Conservation (phyloP, 2,888 invertebrate species). For the Apoda limacodes region DNA sequence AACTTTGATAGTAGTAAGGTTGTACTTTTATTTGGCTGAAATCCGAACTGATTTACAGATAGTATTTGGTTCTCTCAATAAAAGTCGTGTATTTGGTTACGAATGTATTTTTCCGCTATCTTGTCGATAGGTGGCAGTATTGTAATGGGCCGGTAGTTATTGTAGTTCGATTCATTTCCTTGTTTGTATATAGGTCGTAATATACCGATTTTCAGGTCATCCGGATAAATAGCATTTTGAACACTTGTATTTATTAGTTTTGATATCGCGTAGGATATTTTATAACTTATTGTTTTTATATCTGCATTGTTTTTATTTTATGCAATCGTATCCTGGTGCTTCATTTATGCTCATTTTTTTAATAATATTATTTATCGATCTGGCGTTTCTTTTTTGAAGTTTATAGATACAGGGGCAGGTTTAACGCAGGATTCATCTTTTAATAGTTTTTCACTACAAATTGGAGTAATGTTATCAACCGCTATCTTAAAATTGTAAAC, state of each 20-base stretch:
- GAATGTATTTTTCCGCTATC: conserved; percentile 8
- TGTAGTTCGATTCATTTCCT: conserved; percentile 3
- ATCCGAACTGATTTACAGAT: conserved; percentile 8
- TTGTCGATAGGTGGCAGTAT: conserved; percentile 11
- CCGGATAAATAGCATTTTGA: conserved; percentile 4
- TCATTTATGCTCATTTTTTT: conserved; percentile 5
- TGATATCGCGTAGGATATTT: conserved; percentile 6
- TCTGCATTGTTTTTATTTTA: conserved; percentile 8
- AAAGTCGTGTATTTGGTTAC: conserved; percentile 8
- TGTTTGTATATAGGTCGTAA: conserved; percentile 13
- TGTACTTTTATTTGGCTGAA: conserved; percentile 8
- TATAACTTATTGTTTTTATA: conserved; percentile 8
- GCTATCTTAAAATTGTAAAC: conserved; percentile 4
- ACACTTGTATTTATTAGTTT: conserved; percentile 11
- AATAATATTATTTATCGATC: conserved; percentile 3
- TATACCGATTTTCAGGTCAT: conserved; percentile 9
- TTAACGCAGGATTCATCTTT: background rate
- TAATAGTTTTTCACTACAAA: conserved; percentile 2
- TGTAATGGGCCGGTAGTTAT: conserved; percentile 15
- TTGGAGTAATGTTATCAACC: conserved; percentile 3
- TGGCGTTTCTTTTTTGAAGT: background rate
- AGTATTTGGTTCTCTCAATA: conserved; percentile 5
- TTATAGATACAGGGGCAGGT: background rate
- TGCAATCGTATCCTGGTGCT: conserved; percentile 10
- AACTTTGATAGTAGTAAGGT: background rate